Percentiles rank a stretch among this genome's conserved stretches.
phyloP scores from a whole-genome alignment of 2,797 vertebrate genomes.

The Atherinosoma microstoma region DNA sequence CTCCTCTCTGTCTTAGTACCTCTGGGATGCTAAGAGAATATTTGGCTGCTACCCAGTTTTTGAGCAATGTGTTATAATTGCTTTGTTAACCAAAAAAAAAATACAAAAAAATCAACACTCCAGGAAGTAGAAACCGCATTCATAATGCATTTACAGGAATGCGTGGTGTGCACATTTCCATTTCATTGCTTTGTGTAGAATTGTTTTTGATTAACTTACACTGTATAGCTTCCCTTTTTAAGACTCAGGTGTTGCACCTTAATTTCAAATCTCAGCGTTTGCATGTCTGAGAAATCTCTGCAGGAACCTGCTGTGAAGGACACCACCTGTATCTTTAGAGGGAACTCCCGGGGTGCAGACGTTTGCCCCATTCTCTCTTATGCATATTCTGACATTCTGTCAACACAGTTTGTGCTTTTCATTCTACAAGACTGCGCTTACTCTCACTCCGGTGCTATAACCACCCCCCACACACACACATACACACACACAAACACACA shows the following conservation, averaged over 20 bases:
- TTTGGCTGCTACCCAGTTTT: constrained; percentile 70
- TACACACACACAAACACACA: constrained; percentile 12
- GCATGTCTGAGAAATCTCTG: constrained; percentile 34
- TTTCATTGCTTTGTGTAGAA: constrained; percentile 4
- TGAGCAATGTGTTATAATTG: constrained; percentile 70
- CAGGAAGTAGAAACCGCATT: not conserved
- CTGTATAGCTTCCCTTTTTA: not conserved
- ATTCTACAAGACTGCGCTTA: constrained; percentile 74
- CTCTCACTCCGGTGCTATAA: constrained; percentile 46
- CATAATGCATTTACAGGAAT: constrained; percentile 3
- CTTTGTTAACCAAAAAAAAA: constrained; percentile 37
- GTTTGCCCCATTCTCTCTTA: constrained; percentile 63
- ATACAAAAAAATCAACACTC: too few relatives aligned
- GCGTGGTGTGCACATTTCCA: not conserved
- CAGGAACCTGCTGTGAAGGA: constrained; percentile 57
- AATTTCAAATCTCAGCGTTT: constrained; percentile 16
- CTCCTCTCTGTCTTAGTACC: constrained; percentile 16
- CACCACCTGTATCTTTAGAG: constrained; percentile 64
- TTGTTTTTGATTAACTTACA: not conserved
- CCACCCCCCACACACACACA: constrained; percentile 7
- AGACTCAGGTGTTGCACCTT: constrained; percentile 14
- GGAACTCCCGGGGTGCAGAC: constrained; percentile 59
- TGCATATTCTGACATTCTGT: constrained; percentile 63
- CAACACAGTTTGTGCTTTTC: constrained; percentile 76
- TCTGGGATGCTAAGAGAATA: constrained; percentile 41